These are phyloP conservation scores for Oryzias javanicus DNA, from an alignment of 2,113 vertebrate species.

Conservation along the genomic window DNA sequence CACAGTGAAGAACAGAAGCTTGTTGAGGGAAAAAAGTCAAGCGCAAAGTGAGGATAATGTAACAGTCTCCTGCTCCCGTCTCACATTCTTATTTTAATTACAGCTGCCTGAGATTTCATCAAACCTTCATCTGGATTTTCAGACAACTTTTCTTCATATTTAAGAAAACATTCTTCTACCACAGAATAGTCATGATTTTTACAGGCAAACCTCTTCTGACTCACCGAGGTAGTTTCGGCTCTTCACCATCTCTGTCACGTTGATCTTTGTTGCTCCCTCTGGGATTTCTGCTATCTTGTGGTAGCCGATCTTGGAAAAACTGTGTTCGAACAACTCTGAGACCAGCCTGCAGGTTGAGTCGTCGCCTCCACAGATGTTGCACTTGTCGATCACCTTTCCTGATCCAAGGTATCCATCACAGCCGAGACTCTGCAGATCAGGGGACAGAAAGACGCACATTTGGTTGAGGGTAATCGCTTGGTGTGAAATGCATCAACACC, in stretches of 20 bases:
- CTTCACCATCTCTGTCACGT: constrained; percentile 95
- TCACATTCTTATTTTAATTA: constrained; percentile 12
- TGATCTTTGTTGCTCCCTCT: constrained; percentile 96
- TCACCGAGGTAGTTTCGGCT: constrained; percentile 96
- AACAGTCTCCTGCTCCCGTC: constrained; percentile 2
- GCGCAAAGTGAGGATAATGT: constrained; percentile 10
- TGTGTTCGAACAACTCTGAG: constrained; percentile 90
- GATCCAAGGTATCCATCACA: constrained; percentile 92
- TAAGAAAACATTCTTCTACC: too few species aligned
- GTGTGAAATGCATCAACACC: not conserved
- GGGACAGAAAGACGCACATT: not conserved
- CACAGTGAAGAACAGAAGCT: constrained; percentile 36
- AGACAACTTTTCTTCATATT: not conserved
- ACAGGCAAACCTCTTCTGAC: constrained; percentile 24
- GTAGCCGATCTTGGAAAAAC: constrained; percentile 89
- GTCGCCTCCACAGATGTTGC: constrained; percentile 92
- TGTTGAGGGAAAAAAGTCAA: constrained; percentile 13
- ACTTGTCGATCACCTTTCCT: constrained; percentile 88
- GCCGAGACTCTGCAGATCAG: constrained; percentile 82
- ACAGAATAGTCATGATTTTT: too few species aligned
- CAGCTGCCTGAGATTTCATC: not conserved
- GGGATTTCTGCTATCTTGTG: constrained; percentile 96
- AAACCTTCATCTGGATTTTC: not conserved
- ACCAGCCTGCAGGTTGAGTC: constrained; percentile 89
- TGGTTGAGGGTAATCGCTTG: not conserved